Percentiles rank a stretch among this genome's conserved stretches.
Conservation (phyloP, 2,797 vertebrate species). For the Nasua narica region DNA sequence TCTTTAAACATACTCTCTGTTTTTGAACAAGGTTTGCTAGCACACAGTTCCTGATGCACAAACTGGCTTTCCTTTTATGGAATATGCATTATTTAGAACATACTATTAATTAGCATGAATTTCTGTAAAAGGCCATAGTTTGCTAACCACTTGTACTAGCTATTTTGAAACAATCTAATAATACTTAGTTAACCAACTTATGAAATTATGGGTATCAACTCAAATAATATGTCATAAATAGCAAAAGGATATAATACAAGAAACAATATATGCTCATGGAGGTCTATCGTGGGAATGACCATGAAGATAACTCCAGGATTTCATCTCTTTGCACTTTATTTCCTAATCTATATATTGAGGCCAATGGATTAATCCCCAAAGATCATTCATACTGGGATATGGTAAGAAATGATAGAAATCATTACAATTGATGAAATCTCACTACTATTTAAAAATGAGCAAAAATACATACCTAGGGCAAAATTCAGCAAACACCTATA, state of each 20-base stretch:
- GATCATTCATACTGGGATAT: background rate
- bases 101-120: background rate
- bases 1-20: background rate
- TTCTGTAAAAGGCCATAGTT: background rate
- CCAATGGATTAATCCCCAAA: background rate
- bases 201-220: background rate
- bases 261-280: background rate
- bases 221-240: background rate
- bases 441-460: background rate
- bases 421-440: background rate
- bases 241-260: background rate
- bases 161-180: background rate
- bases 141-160: background rate
- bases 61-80: background rate
- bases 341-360: background rate
- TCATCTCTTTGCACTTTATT: background rate
- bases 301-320: background rate
- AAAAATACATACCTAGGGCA: background rate
- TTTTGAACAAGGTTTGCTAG: background rate
- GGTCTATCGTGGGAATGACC: background rate
- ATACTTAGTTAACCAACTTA: background rate
- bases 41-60: background rate
- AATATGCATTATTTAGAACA: background rate
- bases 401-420: background rate
- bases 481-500: background rate